Conservation (phyloP, 2,888 invertebrate genomes). For the Leucophora obtusa region DNA sequence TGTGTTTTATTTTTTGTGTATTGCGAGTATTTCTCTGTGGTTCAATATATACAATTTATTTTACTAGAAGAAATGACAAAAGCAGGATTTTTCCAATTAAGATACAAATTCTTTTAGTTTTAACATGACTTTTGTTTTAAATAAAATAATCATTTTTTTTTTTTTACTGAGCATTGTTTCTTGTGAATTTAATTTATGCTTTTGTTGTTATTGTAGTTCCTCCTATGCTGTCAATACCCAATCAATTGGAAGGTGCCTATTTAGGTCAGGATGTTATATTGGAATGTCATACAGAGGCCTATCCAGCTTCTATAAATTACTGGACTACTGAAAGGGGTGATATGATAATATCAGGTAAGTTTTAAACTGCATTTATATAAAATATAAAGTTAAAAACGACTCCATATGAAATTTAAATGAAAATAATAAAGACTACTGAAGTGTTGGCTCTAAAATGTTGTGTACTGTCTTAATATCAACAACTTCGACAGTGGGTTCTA, state of each 20-base stretch:
- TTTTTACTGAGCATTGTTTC: too few species aligned
- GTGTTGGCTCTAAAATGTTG: too few species aligned
- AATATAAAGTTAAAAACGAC: too few species aligned
- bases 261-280: slow-evolving; percentile 92
- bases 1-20: neutral
- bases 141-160: neutral
- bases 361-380: neutral
- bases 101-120: slow-evolving; percentile 39
- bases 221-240: slow-evolving; percentile 95
- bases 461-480: too few species aligned
- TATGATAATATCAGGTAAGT: slow-evolving; percentile 94
- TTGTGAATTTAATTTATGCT: neutral
- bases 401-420: too few species aligned
- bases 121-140: neutral
- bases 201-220: slow-evolving; percentile 83
- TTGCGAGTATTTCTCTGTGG: slow-evolving; percentile 12
- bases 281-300: slow-evolving; percentile 94
- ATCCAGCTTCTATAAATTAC: slow-evolving; percentile 95
- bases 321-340: slow-evolving; percentile 95
- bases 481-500: too few species aligned
- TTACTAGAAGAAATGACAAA: slow-evolving; percentile 25
- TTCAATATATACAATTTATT: neutral
- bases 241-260: slow-evolving; percentile 94
- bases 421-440: too few species aligned
- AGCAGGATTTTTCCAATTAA: slow-evolving; percentile 59